Base-by-base conservation (phyloP, 2,888 invertebrate genomes). In the Allolobophora icterica region DNA sequence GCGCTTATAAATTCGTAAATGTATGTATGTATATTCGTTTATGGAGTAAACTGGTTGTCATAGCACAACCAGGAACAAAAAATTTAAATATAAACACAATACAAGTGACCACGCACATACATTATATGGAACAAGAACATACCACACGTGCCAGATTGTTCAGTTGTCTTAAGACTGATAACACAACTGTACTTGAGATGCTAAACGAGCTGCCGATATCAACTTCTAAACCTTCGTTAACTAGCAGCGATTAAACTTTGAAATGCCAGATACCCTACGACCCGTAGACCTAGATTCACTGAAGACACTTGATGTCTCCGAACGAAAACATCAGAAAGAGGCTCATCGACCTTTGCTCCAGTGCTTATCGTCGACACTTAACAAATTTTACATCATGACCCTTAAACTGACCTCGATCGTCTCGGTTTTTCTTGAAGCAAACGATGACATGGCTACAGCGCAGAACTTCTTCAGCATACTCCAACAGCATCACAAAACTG, bases 401-500 rank as follows among this genome's bases (percentile, higher is more conserved):
- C n/a, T n/a, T 71, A n/a, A 38, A 90, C 45, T 35, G 95, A 96
- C 97, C 96, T 96, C 98, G 97, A 95, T 99, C 98, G 90, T 97
- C 95, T 91, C 98, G 97, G 94, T 97, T 97, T 96, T 98, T 98
- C 93, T 97, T 97, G 95, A 98, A 97, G 96, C 97, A 97, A 91
- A 97, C 96, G 93, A 97, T 96, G 94, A 97, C 97, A 95, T 97
- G 97, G 93, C 96, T 96, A 95, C 98, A 98, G 92, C 97, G 97
- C 91, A 99, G 96, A 93, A 97, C 97, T 95, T 99, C 99, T 95
- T 99, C 99, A 91, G 98, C 99, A 95, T 98, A 98, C 96, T 99
- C 99, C 94, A 99, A 96, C 91, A 99, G 96, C 89, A 98, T 97
- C 94, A 99, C 97, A 96, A 99, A 98, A 93, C 96, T 96, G 34